Conservation (phyloP, 1,140 invertebrate species). For the Ostrea denselamellosa region DNA sequence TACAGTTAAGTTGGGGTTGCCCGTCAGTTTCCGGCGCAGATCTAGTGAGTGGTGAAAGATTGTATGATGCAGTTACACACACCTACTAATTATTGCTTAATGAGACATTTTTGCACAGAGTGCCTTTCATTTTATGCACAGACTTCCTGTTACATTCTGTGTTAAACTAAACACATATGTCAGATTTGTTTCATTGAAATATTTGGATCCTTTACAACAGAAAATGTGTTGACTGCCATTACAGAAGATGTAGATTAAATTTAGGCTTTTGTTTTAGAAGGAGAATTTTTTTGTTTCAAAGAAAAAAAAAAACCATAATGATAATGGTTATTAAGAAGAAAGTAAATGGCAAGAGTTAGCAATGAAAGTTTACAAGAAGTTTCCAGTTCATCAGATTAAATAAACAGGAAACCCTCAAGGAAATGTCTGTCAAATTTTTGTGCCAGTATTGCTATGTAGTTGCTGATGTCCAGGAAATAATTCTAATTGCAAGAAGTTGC, state of each 20-base stretch:
- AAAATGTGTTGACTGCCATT: neutral
- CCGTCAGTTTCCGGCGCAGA: slow-evolving; percentile 23
- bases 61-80: slow-evolving; percentile 25
- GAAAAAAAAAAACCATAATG: neutral
- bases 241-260: neutral
- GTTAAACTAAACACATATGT: neutral
- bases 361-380: neutral
- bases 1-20: slow-evolving; percentile 27
- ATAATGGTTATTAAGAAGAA: neutral
- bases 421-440: neutral
- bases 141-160: neutral
- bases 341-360: neutral
- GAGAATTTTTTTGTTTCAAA: neutral
- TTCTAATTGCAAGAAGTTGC: neutral
- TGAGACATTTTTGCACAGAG: slow-evolving; percentile 18
- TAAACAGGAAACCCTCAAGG: neutral
- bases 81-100: slow-evolving; percentile 24
- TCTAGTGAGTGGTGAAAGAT: slow-evolving; percentile 21
- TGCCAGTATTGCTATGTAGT: slow-evolving; percentile 7
- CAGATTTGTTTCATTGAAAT: neutral
- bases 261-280: neutral
- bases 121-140: slow-evolving; percentile 15
- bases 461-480: neutral
- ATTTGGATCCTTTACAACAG: neutral
- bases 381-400: neutral